These are phyloP conservation scores for Leptosomus discolor DNA, from an alignment of 2,113 vertebrate genomes.

Conservation along the genomic window DNA sequence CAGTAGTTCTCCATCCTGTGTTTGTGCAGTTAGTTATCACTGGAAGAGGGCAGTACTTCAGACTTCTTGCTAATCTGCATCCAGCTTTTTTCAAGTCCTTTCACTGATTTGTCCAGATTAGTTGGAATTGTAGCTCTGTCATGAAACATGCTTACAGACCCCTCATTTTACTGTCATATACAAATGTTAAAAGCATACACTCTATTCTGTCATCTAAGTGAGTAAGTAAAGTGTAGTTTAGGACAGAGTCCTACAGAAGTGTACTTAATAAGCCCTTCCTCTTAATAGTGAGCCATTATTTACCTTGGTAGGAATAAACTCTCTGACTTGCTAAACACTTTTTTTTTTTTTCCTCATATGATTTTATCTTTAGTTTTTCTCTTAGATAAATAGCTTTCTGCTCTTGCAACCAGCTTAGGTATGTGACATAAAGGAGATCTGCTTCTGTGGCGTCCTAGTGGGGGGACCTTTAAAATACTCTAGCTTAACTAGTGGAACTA, in stretches of 20 bases:
- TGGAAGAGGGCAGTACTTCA: background rate
- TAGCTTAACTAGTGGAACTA: background rate
- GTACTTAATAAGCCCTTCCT: background rate
- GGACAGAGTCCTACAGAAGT: background rate
- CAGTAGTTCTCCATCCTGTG: background rate
- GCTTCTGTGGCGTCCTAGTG: background rate
- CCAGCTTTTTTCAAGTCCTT: background rate
- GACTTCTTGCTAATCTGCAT: background rate
- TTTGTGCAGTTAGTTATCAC: background rate
- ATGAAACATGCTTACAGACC: background rate
- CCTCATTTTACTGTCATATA: background rate
- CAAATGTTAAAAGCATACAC: background rate
- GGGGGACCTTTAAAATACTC: background rate
- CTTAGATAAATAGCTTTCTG: background rate
- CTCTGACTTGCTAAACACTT: background rate
- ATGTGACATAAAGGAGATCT: background rate
- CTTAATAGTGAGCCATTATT: background rate
- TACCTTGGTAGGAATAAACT: background rate
- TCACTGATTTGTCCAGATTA: background rate
- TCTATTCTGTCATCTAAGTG: background rate
- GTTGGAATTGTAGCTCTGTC: background rate
- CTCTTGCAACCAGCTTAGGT: background rate
- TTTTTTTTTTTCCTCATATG: fast-evolving
- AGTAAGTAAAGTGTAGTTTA: background rate
- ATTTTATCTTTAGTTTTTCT: background rate